These are phyloP conservation scores for Polyploca ridens DNA, from an alignment of 2,888 invertebrate genomes.

Conservation along the genomic window DNA sequence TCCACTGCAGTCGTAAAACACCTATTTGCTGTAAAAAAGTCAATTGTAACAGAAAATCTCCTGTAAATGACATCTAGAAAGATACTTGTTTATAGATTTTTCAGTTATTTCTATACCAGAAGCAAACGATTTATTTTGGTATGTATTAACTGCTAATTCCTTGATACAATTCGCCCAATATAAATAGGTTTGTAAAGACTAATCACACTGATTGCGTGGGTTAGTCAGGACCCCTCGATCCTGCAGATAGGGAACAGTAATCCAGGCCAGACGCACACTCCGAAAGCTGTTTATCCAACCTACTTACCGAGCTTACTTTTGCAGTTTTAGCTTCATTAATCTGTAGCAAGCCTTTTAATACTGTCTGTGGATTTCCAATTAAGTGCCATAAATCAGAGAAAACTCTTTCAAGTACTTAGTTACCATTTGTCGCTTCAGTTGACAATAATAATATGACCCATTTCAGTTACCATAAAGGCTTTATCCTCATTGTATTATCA, in stretches of 20 bases:
- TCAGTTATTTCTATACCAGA: too few relatives aligned
- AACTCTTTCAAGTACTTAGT: background rate
- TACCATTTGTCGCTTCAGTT: background rate
- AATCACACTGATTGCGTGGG: conserved; percentile 28
- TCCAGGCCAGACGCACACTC: conserved; percentile 26
- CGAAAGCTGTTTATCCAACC: conserved; percentile 37
- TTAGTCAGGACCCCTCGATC: conserved; percentile 21
- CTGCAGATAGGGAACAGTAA: conserved; percentile 25
- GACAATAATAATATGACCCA: background rate
- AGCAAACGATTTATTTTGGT: too few relatives aligned
- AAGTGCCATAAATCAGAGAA: conserved; percentile 12
- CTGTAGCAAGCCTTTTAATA: conserved; percentile 26
- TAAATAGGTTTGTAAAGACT: conserved; percentile 13
- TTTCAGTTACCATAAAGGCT: too few relatives aligned
- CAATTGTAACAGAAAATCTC: too few relatives aligned
- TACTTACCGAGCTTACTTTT: conserved; percentile 30
- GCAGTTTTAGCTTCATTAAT: conserved; percentile 38
- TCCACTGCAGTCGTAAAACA: background rate
- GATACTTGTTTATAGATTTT: too few relatives aligned
- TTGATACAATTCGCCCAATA: conserved; percentile 9
- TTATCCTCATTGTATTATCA: too few relatives aligned
- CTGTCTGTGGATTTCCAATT: conserved; percentile 15
- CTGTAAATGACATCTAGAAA: too few relatives aligned
- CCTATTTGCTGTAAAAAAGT: background rate
- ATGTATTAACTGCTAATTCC: background rate